Evolutionary conservation across 2,888 invertebrate species (phyloP).

Genomic region (Watsonalla binaria): DNA sequence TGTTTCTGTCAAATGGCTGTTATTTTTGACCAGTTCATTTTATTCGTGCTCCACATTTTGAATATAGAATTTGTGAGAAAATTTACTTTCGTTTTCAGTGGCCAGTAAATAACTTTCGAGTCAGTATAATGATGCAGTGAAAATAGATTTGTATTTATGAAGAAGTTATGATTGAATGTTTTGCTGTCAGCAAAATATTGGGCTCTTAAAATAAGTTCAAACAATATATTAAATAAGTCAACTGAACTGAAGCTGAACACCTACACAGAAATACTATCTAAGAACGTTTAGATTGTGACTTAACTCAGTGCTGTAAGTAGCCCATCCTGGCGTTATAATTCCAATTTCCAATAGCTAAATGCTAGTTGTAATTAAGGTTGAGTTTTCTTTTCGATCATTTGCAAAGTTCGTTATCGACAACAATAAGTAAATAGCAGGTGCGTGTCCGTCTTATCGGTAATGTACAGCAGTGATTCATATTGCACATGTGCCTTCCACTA

Average conservation of each 20-base stretch:
- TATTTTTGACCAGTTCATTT: constrained; percentile 37
- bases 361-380: neutral
- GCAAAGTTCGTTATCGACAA: neutral
- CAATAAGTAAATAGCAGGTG: neutral
- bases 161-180: too few species aligned
- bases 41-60: constrained; percentile 21
- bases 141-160: neutral
- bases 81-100: constrained; percentile 15
- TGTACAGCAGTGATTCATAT: neutral
- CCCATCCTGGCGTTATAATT: neutral
- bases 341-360: neutral
- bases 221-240: too few species aligned
- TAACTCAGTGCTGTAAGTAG: too few species aligned
- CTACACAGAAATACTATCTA: neutral
- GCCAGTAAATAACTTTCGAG: constrained; percentile 5
- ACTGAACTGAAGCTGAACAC: too few species aligned
- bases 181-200: too few species aligned
- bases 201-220: too few species aligned
- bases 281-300: neutral
- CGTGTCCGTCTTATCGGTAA: neutral
- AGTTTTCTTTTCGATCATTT: neutral
- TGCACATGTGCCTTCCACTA: constrained; percentile 10
- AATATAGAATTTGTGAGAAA: constrained; percentile 15
- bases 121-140: neutral
- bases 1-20: constrained; percentile 36